These are phyloP conservation scores for Andrena bicolor DNA, from an alignment of 2,888 invertebrate genomes.

Conservation along the genomic window DNA sequence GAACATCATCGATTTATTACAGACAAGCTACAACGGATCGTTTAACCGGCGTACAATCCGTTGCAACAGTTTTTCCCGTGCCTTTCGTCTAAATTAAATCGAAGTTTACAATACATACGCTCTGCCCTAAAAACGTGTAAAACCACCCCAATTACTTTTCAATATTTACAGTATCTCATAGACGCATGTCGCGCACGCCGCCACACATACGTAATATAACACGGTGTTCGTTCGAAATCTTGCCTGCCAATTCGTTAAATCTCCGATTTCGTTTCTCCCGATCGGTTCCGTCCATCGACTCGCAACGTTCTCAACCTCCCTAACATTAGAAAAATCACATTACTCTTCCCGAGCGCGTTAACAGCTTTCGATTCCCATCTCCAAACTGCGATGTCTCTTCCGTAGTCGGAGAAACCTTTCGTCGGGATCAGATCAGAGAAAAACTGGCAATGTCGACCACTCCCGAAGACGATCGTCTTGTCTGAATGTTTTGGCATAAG, in stretches of 20 bases:
- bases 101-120: constrained; percentile 45
- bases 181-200: constrained; percentile 47
- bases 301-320: constrained; percentile 3
- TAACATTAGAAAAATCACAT: constrained; percentile 44
- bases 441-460: background rate
- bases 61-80: constrained; percentile 16
- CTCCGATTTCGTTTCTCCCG: constrained; percentile 3
- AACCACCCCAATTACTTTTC: constrained; percentile 59
- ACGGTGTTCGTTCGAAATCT: constrained; percentile 62
- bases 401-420: background rate
- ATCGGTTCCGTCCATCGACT: background rate
- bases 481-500: too few species aligned
- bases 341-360: constrained; percentile 11
- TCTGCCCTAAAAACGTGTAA: constrained; percentile 69
- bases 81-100: constrained; percentile 29
- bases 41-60: constrained; percentile 38
- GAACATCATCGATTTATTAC: constrained; percentile 52
- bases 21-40: constrained; percentile 38
- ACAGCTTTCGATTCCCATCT: constrained; percentile 3
- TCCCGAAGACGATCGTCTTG: background rate
- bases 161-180: constrained; percentile 67
- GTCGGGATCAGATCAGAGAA: constrained; percentile 2
- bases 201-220: constrained; percentile 62
- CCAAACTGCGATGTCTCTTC: background rate
- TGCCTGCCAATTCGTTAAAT: constrained; percentile 20